Base-by-base conservation (phyloP, 1,140 invertebrate species). In the Xylocopa sonorina region DNA sequence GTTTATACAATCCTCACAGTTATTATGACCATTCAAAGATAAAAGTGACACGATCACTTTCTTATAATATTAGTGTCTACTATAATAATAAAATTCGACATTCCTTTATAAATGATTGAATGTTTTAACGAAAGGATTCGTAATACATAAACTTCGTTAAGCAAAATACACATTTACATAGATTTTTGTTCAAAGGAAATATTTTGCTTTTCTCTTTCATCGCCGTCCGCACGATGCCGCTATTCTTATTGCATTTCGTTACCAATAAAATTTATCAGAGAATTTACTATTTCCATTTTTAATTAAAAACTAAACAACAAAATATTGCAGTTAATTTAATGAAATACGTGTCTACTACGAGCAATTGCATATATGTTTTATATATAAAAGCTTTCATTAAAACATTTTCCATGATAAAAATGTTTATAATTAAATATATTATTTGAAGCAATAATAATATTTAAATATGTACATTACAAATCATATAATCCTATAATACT, bases 311-410 rank as follows among this genome's bases (percentile, higher is more conserved):
- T n/a, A n/a, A n/a, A n/a, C n/a, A n/a, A n/a, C 0, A 24, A 16
- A 38, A n/a, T 14, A 38, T 38, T 4, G 38, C 24, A 4, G n/a
- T n/a, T 5, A n/a, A 12, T 50, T 3, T 34, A 16, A 29, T 5
- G 1, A 41, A 72, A 53, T 2, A 1, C 14, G n/a, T 34, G 21
- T n/a, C 0, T 32, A 10, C 21, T 34, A 12, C 0, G 2, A 9
- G 18, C 12, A 27, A 38, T 16, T 27, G 1, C 18, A 53, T 50
- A 29, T 38, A 57, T 32, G 6, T 57, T 58, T 69, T 51, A 51
- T 55, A 66, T 58, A 14, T 21, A 29, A 5, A 41, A 51, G n/a
- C 27, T 80, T 66, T 79, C 67, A 80, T 76, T 80, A 84, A 80
- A 72, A 68, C 82, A 83, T 80, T 83, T 38, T 51, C 50, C 29